Percentiles rank a stretch among this genome's conserved stretches.
phyloP scores from a whole-genome alignment of 2,797 vertebrate genomes.

The Ctenochaetus hawaiiensis region DNA sequence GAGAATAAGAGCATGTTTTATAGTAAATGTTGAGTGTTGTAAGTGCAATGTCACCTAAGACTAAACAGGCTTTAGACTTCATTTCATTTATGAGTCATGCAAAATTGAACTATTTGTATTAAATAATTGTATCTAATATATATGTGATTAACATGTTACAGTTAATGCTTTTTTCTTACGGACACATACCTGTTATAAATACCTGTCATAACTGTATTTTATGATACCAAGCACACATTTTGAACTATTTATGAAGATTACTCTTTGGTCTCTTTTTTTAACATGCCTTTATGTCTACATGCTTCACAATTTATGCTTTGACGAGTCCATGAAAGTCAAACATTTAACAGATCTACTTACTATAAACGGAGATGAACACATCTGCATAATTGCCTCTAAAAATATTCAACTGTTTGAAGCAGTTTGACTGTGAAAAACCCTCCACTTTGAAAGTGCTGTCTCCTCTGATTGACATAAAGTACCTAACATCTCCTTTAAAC shows the following conservation, averaged over 20 bases:
- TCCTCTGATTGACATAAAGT: constrained; percentile 51
- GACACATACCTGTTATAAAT: not conserved
- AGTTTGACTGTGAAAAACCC: constrained; percentile 36
- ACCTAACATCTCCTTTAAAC: constrained; percentile 20
- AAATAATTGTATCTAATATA: not conserved
- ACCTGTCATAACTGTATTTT: not conserved
- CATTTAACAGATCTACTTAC: constrained; percentile 35
- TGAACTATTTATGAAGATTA: constrained; percentile 28
- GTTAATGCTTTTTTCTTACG: not conserved
- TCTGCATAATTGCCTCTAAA: constrained; percentile 68
- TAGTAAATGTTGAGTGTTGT: too few species aligned
- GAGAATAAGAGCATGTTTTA: too few species aligned
- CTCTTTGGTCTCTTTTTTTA: constrained; percentile 26
- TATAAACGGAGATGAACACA: constrained; percentile 63
- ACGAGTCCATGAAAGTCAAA: constrained; percentile 49
- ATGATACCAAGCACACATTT: constrained; percentile 5
- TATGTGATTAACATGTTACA: not conserved
- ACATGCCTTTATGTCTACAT: constrained; percentile 20
- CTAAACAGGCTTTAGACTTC: not conserved
- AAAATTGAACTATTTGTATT: not conserved
- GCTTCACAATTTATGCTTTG: constrained; percentile 48
- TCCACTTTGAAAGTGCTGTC: constrained; percentile 38
- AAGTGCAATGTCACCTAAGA: too few species aligned
- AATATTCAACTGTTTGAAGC: constrained; percentile 65
- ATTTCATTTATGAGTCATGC: not conserved